Evolutionary conservation across 2,888 invertebrate species (phyloP).

Genomic region (Lasioglossum marginatum): DNA sequence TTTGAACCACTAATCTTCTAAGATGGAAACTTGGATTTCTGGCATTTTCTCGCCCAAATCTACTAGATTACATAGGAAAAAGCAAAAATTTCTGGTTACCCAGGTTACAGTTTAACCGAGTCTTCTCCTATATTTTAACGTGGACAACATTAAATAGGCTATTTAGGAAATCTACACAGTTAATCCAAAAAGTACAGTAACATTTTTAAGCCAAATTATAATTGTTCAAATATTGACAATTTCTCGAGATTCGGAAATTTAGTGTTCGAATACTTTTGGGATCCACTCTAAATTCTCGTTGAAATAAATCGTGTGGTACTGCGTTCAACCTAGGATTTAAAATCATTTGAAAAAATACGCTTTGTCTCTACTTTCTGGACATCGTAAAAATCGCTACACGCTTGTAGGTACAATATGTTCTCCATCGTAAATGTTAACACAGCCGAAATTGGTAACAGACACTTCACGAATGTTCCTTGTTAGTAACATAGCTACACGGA

Average conservation of each 20-base stretch:
- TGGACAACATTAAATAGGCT: background rate
- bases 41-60: too few species aligned
- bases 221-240: background rate
- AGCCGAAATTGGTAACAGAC: constrained; percentile 8
- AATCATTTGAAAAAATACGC: background rate
- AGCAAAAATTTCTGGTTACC: too few species aligned
- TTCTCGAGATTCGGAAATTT: background rate
- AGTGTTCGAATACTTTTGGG: background rate
- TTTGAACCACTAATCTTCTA: too few species aligned
- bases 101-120: too few species aligned
- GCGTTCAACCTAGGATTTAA: background rate
- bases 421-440: constrained; percentile 19
- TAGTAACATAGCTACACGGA: constrained; percentile 3
- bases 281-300: background rate
- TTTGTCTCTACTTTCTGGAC: background rate
- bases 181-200: background rate
- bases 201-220: background rate
- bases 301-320: background rate
- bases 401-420: background rate
- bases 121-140: background rate
- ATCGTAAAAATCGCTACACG: background rate
- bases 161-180: background rate
- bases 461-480: background rate
- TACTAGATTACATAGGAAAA: too few species aligned
- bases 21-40: too few species aligned